Conservation (phyloP, 2,797 vertebrate genomes). For the Pangasius macronema region DNA sequence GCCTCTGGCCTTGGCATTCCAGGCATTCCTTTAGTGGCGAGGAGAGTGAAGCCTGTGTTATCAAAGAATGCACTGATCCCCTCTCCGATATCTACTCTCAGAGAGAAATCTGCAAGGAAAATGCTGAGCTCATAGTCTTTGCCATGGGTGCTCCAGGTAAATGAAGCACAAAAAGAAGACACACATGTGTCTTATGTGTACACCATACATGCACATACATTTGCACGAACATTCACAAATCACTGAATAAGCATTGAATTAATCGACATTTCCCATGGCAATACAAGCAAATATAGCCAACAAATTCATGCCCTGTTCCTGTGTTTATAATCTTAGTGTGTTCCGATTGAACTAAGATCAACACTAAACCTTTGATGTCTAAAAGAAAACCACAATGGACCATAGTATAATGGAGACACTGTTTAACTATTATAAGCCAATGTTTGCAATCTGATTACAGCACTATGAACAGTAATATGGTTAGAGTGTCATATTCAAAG, state of each 20-base stretch:
- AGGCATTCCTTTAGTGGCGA: constrained; percentile 70
- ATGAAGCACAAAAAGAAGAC: constrained; percentile 38
- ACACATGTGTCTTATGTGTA: constrained; percentile 1
- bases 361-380: neutral
- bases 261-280: neutral
- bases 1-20: constrained; percentile 56
- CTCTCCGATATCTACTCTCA: constrained; percentile 56
- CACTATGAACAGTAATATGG: constrained; percentile 17
- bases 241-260: constrained; percentile 38
- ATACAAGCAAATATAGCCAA: neutral
- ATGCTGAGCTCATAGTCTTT: neutral
- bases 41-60: constrained; percentile 52
- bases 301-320: neutral
- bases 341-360: constrained; percentile 27
- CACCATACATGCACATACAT: neutral
- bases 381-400: neutral
- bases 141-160: constrained; percentile 57
- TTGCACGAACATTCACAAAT: neutral
- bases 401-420: neutral
- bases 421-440: constrained; percentile 21
- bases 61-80: constrained; percentile 70
- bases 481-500: neutral
- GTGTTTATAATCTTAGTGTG: constrained; percentile 16
- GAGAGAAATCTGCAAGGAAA: neutral
- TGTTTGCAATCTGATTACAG: constrained; percentile 27